A percentile compares a stretch with the other conserved stretches of the same genome.
These are phyloP conservation scores for Enteromius unitaeniatus DNA, from an alignment of 2,797 vertebrate genomes.

Conservation along the genomic window DNA sequence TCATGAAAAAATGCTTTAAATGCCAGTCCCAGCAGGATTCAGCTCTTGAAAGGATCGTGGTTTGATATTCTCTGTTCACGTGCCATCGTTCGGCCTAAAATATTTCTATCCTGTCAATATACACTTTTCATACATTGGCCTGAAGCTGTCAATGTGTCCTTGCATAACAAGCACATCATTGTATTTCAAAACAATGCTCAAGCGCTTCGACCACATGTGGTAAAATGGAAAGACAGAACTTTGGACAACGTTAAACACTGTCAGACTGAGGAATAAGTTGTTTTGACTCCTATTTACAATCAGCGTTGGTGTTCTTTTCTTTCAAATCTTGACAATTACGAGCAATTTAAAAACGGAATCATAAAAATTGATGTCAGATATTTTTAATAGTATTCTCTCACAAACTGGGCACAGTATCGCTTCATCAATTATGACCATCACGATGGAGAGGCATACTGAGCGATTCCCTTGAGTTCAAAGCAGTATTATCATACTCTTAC, in stretches of 20 bases:
- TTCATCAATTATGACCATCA: background rate
- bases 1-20: constrained; percentile 15
- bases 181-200: constrained; percentile 15
- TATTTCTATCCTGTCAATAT: constrained; percentile 11
- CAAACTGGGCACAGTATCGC: background rate
- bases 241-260: constrained; percentile 34
- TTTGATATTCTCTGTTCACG: constrained; percentile 8
- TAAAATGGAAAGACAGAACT: constrained; percentile 16
- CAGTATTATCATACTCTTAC: constrained; percentile 57
- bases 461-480: background rate
- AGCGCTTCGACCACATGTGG: background rate
- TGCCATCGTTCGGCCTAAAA: background rate
- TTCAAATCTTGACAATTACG: constrained; percentile 5
- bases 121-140: background rate
- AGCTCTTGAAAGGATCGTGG: background rate
- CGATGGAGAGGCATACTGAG: background rate
- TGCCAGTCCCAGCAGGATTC: constrained; percentile 13
- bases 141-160: constrained; percentile 49
- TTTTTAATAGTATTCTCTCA: constrained; percentile 19
- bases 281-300: constrained; percentile 24
- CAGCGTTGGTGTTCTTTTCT: constrained; percentile 10
- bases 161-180: constrained; percentile 14
- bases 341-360: constrained; percentile 9
- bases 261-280: constrained; percentile 34
- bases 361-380: constrained; percentile 3